Evolutionary conservation across 2,113 vertebrate genomes (phyloP).

Genomic region (Paracanthobrama guichenoti): DNA sequence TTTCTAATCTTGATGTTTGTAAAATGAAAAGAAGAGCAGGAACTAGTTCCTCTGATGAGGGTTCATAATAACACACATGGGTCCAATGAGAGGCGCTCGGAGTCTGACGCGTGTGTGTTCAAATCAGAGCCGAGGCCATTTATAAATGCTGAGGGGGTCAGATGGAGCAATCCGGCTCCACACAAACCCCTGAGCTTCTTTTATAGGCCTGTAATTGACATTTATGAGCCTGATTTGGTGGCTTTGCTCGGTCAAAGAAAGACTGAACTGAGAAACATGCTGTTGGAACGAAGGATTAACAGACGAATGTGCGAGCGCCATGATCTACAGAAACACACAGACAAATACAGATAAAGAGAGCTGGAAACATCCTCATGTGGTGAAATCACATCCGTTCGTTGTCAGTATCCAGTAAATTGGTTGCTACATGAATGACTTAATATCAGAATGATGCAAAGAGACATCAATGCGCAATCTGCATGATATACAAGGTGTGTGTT

Average conservation of each 20-base stretch:
- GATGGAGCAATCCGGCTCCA: not conserved
- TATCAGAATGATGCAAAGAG: not conserved
- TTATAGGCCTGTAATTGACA: slow-evolving; percentile 72
- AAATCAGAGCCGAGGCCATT: not conserved
- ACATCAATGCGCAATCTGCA: not conserved
- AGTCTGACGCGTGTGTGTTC: not conserved
- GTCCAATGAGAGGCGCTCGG: not conserved
- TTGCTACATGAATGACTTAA: no score
- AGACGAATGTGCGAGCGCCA: not conserved
- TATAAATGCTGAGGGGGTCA: not conserved
- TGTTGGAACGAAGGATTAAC: not conserved
- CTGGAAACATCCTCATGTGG: not conserved
- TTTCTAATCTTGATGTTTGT: not conserved
- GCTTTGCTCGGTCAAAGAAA: slow-evolving; percentile 51
- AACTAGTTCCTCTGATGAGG: not conserved
- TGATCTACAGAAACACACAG: no score
- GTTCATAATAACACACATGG: not conserved
- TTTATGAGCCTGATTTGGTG: slow-evolving; percentile 68
- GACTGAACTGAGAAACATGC: slow-evolving; percentile 30
- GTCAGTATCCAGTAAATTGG: not conserved
- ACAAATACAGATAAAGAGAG: not conserved
- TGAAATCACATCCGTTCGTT: not conserved
- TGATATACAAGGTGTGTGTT: no score
- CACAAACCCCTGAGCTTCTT: slow-evolving; percentile 63
- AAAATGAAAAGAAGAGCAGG: not conserved